Base-by-base conservation (phyloP, 2,113 vertebrate genomes). In the Jaculus jaculus region DNA sequence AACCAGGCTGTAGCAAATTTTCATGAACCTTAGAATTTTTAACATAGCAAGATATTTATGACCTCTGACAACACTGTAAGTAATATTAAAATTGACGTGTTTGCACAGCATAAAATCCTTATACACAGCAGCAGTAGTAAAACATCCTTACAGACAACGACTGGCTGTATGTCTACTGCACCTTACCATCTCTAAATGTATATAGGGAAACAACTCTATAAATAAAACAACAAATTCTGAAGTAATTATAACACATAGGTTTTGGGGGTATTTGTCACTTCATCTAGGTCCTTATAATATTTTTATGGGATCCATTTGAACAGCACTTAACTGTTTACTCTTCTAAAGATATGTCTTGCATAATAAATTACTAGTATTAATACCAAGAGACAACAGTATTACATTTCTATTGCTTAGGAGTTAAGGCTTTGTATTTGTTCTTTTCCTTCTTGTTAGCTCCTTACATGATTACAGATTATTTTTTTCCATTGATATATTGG, bases 1-100 rank as follows among this genome's bases (percentile, higher is more conserved):
- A 92, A 77, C 0, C 12, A 89, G 32, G 32, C 39, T 69, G 42
- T 28, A 66, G 63, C 21, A 93, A 21, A 47, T 61, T 78, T 88
- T 87, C 51, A 86, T 63, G 65, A 90, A 65, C 54, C 10, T 12
- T 54, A 54, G 54, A 54, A 54, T 84, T 91, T 92, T 95, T 77
- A 73, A 39, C 30, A 51, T 39, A 84, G 32, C 20, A 68, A 34
- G 23, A 42, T 60, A 82, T 88, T 60, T 68, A 47, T 54, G 32
- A 54, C 16, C 16, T 85, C 69, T 82, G n/a, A 84, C 24, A 65
- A 6, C 13, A 79, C 7, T 82, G 28, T 60, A 65, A 24, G 30
- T 32, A 92, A 73, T 37, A 58, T 80, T 58, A 84, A 89, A 39
- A 89, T 5, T 13, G 10, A 82, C 37, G 60, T 30, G 37, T 42